phyloP scores from a whole-genome alignment of 2,797 vertebrate species.

The Schizopygopsis malacanthus region DNA sequence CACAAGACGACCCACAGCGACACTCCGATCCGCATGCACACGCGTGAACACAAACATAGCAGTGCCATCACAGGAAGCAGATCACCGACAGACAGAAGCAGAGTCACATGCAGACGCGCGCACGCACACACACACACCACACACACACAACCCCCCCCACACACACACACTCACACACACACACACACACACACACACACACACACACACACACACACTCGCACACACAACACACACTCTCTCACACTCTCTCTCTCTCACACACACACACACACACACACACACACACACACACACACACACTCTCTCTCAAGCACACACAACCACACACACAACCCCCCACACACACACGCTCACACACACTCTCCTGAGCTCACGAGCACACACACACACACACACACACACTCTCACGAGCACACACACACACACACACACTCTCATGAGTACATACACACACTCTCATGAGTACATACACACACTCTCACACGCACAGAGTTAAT shows the following conservation, averaged over 20 bases:
- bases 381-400: neutral
- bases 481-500: constrained; percentile 91
- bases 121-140: constrained; percentile 64
- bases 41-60: neutral
- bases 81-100: neutral
- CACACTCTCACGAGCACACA: no score
- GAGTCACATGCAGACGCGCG: neutral
- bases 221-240: neutral
- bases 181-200: constrained; percentile 13
- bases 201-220: constrained; percentile 58
- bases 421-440: neutral
- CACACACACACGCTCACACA: neutral
- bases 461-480: neutral
- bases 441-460: neutral
- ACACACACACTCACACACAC: constrained; percentile 78
- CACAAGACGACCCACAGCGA: neutral
- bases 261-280: neutral
- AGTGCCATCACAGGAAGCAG: neutral
- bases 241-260: neutral
- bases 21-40: neutral
- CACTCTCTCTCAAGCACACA: no score
- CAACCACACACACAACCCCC: neutral
- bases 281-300: no score
- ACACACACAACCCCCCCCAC: constrained; percentile 76
- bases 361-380: neutral